Evolutionary conservation across 2,888 invertebrate genomes (phyloP).

Genomic region (Papilio gigon): DNA sequence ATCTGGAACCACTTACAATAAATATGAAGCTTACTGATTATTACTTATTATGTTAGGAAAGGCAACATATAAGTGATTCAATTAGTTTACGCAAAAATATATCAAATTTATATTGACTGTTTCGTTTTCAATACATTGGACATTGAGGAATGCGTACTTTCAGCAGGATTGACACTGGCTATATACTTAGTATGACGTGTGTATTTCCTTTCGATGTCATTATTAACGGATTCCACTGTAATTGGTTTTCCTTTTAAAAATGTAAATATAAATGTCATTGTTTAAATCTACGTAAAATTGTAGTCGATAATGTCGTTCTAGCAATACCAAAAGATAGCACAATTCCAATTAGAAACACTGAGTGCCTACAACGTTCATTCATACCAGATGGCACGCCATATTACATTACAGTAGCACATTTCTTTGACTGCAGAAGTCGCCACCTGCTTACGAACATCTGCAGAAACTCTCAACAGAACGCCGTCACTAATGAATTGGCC

Average conservation of each 20-base stretch:
- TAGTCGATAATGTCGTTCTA: too few relatives aligned
- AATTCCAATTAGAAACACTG: background rate
- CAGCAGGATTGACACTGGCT: too few relatives aligned
- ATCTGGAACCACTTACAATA: constrained; percentile 41
- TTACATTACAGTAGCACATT: background rate
- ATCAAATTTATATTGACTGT: too few relatives aligned
- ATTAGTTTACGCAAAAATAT: background rate
- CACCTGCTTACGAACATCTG: constrained; percentile 31
- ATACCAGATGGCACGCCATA: background rate
- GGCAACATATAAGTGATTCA: background rate
- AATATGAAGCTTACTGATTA: constrained; percentile 22
- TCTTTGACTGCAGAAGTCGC: constrained; percentile 8
- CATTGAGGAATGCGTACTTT: too few relatives aligned
- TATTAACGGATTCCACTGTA: too few relatives aligned
- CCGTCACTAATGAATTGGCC: constrained; percentile 43
- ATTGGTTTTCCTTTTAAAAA: too few relatives aligned
- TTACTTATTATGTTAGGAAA: background rate
- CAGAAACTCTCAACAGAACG: constrained; percentile 30
- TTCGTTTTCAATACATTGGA: too few relatives aligned
- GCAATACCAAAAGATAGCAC: too few relatives aligned
- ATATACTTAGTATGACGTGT: too few relatives aligned
- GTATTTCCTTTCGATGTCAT: too few relatives aligned
- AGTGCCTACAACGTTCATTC: background rate
- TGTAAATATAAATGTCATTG: too few relatives aligned
- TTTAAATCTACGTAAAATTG: too few relatives aligned